A percentile compares a stretch with the other conserved stretches of the same genome.
These are phyloP conservation scores for Calameuta pallipes DNA, from an alignment of 2,888 invertebrate genomes.

Conservation along the genomic window DNA sequence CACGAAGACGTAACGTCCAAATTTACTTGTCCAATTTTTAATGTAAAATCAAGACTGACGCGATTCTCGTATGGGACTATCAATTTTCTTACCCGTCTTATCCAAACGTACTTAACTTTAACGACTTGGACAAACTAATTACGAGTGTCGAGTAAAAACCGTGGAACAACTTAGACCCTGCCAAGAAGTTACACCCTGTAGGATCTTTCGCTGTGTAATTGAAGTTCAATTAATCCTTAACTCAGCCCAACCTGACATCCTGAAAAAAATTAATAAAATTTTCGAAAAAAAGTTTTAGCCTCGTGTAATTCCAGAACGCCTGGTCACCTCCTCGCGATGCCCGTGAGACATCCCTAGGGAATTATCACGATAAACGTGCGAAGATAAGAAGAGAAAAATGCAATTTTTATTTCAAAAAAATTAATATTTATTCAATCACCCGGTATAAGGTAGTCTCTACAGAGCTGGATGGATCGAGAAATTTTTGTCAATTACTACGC, in stretches of 20 bases:
- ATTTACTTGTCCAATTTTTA: not conserved
- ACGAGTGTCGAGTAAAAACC: not conserved
- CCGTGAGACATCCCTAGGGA: too few species aligned
- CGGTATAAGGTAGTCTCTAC: not conserved
- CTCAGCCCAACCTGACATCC: too few species aligned
- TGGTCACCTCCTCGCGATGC: not conserved
- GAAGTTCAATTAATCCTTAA: not conserved
- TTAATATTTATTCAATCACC: not conserved
- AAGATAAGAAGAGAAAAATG: not conserved
- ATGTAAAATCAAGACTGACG: too few species aligned
- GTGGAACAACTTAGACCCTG: not conserved
- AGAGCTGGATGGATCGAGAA: not conserved
- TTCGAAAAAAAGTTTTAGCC: not conserved
- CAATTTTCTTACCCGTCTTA: not conserved
- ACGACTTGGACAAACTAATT: conserved; percentile 36
- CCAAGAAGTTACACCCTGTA: not conserved
- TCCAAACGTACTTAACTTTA: conserved; percentile 22
- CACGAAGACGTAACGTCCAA: not conserved
- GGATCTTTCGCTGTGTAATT: not conserved
- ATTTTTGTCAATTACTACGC: not conserved
- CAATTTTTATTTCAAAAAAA: not conserved
- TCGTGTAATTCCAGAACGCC: not conserved
- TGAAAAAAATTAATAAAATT: not conserved
- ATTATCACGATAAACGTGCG: not conserved
- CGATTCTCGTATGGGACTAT: not conserved